Evolutionary conservation across 2,888 invertebrate species (phyloP), one percentile per base, ranked within the genome.

Genomic region (Agrochola circellaris): DNA sequence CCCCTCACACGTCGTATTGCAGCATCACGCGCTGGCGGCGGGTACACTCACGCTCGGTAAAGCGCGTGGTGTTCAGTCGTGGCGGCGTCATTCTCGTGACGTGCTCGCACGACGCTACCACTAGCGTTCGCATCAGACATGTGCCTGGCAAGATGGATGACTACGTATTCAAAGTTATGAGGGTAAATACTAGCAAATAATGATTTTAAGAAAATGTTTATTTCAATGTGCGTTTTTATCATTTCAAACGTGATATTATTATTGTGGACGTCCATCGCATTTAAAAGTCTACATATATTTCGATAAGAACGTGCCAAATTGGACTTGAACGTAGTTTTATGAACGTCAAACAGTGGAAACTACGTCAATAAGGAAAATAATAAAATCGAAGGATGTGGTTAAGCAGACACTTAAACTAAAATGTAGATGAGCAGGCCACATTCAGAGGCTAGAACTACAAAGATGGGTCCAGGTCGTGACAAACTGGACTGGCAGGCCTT

Each of bases 91-190:
- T 97, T 13, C 87, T 97, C 65, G 89, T 97, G 73, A 96, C 97
- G 77, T 97, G 97, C 91, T 97, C 97, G 60, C 96, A 95, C 87
- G 97, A 97, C 89, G 92, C 95, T 0, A 90, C 92, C n/a, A 93
- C 93, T 74, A 97, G 97, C 23, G 91, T 97, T 23, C 93, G 97
- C 23, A 93, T 97, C 86, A 96, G 85, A 90, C 95, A 97, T 85
- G 90, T 96, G n/a, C 93, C 95, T 0, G 97, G 95, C 38, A 96
- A 96, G 78, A 92, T 97, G 77, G 93, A 96, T 38, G 96, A 97
- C 65, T 97, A 97, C 79, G 92, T 97, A 34, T 97, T 97, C 84
- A 97, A 95, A 87, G 96, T 97, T 69, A 93, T 95, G 38, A 95
- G 97, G 92, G 97, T 73, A 67, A 67, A 26, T 66, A n/a, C 11